A percentile compares a stretch with the other conserved stretches of the same genome.
Conservation (phyloP, 2,888 invertebrate genomes). For the Helicoverpa assulta region DNA sequence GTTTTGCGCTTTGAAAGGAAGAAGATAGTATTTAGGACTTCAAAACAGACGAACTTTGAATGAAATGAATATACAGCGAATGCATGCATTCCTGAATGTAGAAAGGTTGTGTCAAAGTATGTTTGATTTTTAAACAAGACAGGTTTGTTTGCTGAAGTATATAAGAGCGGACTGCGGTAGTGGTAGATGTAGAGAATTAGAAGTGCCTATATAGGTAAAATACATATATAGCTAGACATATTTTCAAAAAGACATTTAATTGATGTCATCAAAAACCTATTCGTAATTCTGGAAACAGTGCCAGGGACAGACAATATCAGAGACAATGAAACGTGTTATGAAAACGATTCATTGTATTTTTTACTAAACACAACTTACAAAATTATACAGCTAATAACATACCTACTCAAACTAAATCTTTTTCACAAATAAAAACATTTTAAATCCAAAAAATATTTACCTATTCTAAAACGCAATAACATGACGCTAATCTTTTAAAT, state of each 20-base stretch:
- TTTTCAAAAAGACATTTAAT: background rate
- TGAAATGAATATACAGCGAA: too few relatives aligned
- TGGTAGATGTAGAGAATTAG: too few relatives aligned
- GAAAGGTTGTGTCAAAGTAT: too few relatives aligned
- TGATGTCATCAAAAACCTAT: background rate
- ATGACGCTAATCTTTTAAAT: conserved; percentile 89
- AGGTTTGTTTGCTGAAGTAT: too few relatives aligned
- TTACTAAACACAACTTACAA: background rate
- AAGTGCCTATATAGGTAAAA: too few relatives aligned
- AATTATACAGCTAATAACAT: conserved; percentile 24
- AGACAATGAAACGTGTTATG: background rate
- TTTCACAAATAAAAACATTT: conserved; percentile 76
- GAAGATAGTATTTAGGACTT: too few relatives aligned
- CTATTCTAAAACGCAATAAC: conserved; percentile 74
- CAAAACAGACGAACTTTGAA: too few relatives aligned
- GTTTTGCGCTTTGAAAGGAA: too few relatives aligned
- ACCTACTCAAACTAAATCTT: conserved; percentile 56
- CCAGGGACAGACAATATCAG: background rate
- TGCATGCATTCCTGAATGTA: background rate
- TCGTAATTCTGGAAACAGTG: background rate
- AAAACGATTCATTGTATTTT: background rate
- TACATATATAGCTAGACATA: too few relatives aligned
- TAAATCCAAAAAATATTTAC: conserved; percentile 79
- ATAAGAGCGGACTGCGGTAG: too few relatives aligned
- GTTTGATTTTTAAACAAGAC: too few relatives aligned